These are phyloP conservation scores for Acrocephalus kingi DNA, from an alignment of 2,113 vertebrate genomes.

Conservation along the genomic window DNA sequence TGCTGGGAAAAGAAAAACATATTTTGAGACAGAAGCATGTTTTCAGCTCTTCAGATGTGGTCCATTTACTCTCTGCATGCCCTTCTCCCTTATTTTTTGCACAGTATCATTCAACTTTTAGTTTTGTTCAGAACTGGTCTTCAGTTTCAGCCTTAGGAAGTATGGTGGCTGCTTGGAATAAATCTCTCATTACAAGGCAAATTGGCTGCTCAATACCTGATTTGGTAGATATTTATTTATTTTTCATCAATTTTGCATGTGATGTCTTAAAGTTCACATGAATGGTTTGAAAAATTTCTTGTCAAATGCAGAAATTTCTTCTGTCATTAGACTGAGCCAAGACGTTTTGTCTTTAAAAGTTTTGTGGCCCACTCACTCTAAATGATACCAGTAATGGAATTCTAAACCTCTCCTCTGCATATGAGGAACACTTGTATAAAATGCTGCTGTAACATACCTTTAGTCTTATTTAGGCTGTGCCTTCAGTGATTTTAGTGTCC, in stretches of 20 bases:
- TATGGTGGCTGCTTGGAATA: not conserved
- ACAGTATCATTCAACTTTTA: not conserved
- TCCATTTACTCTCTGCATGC: not conserved
- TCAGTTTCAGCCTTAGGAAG: not conserved
- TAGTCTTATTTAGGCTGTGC: not conserved
- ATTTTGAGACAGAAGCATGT: not conserved
- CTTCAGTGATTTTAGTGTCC: not conserved
- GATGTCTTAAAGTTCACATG: not conserved
- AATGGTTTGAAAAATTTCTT: not conserved
- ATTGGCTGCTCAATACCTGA: not conserved
- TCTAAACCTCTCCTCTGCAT: not conserved
- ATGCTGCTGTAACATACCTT: not conserved
- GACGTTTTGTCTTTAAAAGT: not conserved
- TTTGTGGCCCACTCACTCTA: not conserved
- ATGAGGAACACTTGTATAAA: not conserved
- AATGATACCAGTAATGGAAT: not conserved
- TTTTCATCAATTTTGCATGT: not conserved
- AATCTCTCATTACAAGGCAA: not conserved
- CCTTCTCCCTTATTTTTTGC: not conserved
- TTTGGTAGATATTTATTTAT: not conserved
- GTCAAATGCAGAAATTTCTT: not conserved
- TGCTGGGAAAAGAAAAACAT: not conserved
- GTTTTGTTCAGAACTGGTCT: not conserved
- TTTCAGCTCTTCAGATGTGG: not conserved
- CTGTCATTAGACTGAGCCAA: fast-evolving